These are phyloP conservation scores for Neogobius melanostomus DNA, from an alignment of 2,113 vertebrate species.

Conservation along the genomic window DNA sequence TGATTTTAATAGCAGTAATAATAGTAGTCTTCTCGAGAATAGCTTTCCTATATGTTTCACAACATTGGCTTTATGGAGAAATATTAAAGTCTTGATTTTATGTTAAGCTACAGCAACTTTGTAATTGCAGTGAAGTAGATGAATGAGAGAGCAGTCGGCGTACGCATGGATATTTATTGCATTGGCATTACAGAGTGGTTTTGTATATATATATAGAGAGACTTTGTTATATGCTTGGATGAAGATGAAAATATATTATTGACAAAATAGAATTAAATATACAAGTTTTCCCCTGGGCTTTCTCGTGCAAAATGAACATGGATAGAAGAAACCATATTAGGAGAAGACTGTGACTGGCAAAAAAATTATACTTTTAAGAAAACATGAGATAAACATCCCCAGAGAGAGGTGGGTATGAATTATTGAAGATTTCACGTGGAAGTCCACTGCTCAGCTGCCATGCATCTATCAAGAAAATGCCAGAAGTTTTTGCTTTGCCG, in stretches of 20 bases:
- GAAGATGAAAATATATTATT: background rate
- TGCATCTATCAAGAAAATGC: conserved; percentile 72
- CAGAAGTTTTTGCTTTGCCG: conserved; percentile 52
- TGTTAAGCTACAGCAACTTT: conserved; percentile 32
- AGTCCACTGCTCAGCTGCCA: conserved; percentile 33
- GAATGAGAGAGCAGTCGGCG: background rate
- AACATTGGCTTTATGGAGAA: conserved; percentile 59
- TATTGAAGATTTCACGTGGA: conserved; percentile 52
- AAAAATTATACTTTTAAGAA: conserved; percentile 11
- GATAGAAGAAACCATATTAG: conserved; percentile 23
- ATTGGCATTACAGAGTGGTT: background rate
- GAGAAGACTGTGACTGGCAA: conserved; percentile 7
- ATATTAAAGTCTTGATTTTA: conserved; percentile 42
- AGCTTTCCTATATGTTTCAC: conserved; percentile 57
- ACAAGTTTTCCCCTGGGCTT: background rate
- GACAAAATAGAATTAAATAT: background rate
- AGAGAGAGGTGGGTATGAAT: conserved; percentile 52
- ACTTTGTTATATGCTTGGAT: background rate
- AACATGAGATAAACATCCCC: conserved; percentile 28
- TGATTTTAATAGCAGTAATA: conserved; percentile 76
- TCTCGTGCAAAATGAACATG: background rate
- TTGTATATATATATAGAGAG: background rate
- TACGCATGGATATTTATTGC: background rate
- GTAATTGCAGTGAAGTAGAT: background rate
- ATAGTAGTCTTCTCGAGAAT: conserved; percentile 69